Conservation (phyloP, 2,113 vertebrate species). For the Phainopepla nitens region DNA sequence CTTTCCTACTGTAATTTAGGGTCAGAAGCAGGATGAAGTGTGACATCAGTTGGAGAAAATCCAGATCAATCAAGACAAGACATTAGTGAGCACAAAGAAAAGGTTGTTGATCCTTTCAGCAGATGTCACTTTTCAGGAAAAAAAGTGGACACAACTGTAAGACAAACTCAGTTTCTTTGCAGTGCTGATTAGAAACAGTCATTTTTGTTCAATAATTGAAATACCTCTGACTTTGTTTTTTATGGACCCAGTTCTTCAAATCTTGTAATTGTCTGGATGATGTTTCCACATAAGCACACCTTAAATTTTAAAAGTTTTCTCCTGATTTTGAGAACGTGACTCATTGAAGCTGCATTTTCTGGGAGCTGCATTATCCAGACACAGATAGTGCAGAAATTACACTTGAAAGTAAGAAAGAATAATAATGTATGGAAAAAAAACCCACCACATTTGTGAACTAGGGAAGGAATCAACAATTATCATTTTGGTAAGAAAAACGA, state of each 20-base stretch:
- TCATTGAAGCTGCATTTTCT: background rate
- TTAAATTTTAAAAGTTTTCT: background rate
- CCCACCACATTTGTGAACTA: background rate
- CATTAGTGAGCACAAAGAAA: background rate
- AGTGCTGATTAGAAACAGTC: background rate
- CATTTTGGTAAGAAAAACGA: background rate
- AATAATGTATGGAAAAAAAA: accelerated
- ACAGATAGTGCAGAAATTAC: background rate
- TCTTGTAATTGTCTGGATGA: background rate
- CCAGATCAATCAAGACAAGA: background rate
- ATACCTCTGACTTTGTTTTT: background rate
- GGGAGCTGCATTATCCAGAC: background rate
- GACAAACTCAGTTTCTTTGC: background rate
- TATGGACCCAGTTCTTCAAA: background rate
- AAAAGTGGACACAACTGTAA: background rate
- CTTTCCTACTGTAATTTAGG: background rate
- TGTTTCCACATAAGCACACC: background rate
- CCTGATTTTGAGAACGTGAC: background rate
- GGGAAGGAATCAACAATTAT: background rate
- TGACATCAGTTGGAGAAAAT: background rate
- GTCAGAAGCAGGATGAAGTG: background rate
- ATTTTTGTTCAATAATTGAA: background rate
- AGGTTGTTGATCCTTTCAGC: background rate
- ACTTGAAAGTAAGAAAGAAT: background rate
- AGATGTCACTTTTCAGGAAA: background rate